Evolutionary conservation across 1,140 invertebrate species (phyloP).

Genomic region (Muscidifurax raptorellus): DNA sequence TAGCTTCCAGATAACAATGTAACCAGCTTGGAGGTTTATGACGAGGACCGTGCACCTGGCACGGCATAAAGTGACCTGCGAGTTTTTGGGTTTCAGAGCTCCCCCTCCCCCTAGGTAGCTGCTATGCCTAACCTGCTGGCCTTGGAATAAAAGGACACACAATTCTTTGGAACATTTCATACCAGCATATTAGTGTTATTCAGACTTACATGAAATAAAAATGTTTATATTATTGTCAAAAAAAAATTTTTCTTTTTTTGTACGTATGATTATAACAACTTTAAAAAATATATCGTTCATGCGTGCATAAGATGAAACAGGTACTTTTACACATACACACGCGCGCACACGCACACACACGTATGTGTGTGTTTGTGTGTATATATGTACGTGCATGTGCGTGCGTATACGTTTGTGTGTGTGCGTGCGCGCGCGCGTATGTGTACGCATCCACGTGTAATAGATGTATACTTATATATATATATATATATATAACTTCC

Average conservation of each 20-base stretch:
- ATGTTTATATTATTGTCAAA: not conserved
- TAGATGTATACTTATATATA: too few relatives aligned
- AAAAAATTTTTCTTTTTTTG: not conserved
- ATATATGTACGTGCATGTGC: too few relatives aligned
- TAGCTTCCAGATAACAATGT: slow-evolving; percentile 65
- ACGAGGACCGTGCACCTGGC: slow-evolving; percentile 61
- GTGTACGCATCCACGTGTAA: too few relatives aligned
- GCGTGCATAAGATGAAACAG: not conserved
- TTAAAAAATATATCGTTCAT: too few relatives aligned
- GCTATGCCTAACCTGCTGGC: slow-evolving; percentile 29
- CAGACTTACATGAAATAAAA: not conserved
- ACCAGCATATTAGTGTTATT: not conserved
- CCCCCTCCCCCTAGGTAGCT: slow-evolving; percentile 28
- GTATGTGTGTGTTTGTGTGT: too few relatives aligned
- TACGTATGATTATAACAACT: too few relatives aligned
- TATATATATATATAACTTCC: too few relatives aligned
- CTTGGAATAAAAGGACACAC: slow-evolving; percentile 45
- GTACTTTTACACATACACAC: not conserved
- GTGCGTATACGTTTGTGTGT: too few relatives aligned
- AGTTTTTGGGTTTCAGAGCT: slow-evolving; percentile 50
- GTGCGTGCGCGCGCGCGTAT: too few relatives aligned
- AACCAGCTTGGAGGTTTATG: slow-evolving; percentile 64
- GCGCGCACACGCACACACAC: not conserved
- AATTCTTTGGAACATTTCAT: slow-evolving; percentile 2
- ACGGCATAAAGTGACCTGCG: slow-evolving; percentile 57